Conservation (phyloP, 2,888 invertebrate species). For the Aproaerema taeniolella region DNA sequence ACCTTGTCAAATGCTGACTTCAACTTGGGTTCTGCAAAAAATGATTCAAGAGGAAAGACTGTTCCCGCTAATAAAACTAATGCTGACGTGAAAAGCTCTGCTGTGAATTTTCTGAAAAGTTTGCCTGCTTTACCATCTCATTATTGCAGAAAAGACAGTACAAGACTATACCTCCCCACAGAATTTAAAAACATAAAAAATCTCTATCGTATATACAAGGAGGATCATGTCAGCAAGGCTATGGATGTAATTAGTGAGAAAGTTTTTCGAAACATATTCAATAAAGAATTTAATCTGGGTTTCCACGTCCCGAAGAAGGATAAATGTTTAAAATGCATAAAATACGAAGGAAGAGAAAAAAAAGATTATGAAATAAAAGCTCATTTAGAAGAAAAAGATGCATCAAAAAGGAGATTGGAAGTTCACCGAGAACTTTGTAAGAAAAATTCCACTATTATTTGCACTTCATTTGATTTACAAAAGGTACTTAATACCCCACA, state of each 20-base stretch:
- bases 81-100: conserved; percentile 6
- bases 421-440: conserved; percentile 17
- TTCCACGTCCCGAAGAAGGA: conserved; percentile 19
- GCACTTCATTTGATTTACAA: conserved; percentile 18
- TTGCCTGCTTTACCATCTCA: conserved; percentile 19
- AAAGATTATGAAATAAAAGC: conserved; percentile 12
- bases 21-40: conserved; percentile 12
- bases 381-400: conserved; percentile 21
- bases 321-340: conserved; percentile 17
- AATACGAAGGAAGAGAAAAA: conserved; percentile 11
- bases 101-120: conserved; percentile 9
- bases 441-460: conserved; percentile 16
- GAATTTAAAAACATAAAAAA: conserved; percentile 11
- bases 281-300: conserved; percentile 15
- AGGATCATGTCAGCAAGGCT: not conserved
- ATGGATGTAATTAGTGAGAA: not conserved
- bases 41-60: conserved; percentile 14
- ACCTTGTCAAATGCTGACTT: conserved; percentile 6
- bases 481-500: conserved; percentile 20
- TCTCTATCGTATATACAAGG: conserved; percentile 11
- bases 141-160: conserved; percentile 6
- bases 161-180: conserved; percentile 13
- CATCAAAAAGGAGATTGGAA: conserved; percentile 17
- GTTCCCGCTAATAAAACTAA: conserved; percentile 16
- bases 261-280: conserved; percentile 7